A percentile compares a stretch with the other conserved stretches of the same genome.
Evolutionary conservation across 2,797 vertebrate genomes (phyloP).

Genomic region (Mormyrus hasselquistii): DNA sequence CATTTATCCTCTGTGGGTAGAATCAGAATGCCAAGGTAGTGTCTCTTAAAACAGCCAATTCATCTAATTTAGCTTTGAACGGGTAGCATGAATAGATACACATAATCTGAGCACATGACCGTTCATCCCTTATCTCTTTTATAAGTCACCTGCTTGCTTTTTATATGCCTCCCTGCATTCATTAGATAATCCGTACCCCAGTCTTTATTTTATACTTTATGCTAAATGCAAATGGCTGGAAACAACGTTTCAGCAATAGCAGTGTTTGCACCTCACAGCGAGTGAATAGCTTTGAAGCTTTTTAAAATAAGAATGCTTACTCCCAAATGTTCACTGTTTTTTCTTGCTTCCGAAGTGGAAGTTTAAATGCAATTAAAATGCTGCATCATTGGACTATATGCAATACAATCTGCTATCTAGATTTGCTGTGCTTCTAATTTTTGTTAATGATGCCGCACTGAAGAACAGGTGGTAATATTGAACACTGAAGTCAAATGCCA

Average conservation of each 20-base stretch:
- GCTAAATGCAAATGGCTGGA: neutral
- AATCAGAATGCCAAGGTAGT: neutral
- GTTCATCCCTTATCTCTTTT: neutral
- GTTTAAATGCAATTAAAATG: constrained; percentile 8
- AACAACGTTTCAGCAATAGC: neutral
- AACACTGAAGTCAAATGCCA: neutral
- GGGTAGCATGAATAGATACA: neutral
- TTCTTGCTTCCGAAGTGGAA: neutral
- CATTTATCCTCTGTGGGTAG: neutral
- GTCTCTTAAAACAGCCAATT: neutral
- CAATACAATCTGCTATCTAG: neutral
- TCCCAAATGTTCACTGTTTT: neutral
- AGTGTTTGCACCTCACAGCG: neutral
- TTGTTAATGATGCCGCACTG: neutral
- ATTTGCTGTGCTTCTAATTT: neutral
- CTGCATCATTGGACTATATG: neutral
- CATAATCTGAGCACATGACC: neutral
- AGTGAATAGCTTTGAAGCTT: neutral
- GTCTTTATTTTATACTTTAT: neutral
- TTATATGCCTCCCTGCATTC: neutral
- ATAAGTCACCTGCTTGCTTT: neutral
- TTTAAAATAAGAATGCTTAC: neutral
- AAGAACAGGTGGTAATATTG: neutral
- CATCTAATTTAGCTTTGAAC: neutral
- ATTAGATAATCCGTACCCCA: neutral